Evolutionary conservation across 2,113 vertebrate genomes (phyloP).

Genomic region (Thamnaconus septentrionalis): DNA sequence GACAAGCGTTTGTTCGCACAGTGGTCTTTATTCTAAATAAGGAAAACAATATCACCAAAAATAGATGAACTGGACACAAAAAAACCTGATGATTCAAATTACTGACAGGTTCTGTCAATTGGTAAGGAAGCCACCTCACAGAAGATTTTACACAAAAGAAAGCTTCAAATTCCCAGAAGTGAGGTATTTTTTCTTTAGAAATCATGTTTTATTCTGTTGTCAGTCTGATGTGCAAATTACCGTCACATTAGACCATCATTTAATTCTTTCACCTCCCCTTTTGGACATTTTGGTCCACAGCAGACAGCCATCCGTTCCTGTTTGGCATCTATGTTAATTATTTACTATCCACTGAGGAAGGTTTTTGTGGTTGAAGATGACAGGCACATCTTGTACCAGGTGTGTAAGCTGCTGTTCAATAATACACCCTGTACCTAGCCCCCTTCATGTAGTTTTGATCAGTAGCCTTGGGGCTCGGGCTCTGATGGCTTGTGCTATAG

Average conservation of each 20-base stretch:
- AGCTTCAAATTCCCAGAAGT: too few relatives aligned
- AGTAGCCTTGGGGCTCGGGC: slow-evolving; percentile 53
- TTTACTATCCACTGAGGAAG: slow-evolving; percentile 52
- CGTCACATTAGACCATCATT: too few relatives aligned
- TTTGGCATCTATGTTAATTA: slow-evolving; percentile 53
- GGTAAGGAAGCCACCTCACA: too few relatives aligned
- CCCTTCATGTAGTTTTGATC: slow-evolving; percentile 71
- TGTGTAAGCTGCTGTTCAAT: slow-evolving; percentile 61
- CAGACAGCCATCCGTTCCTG: slow-evolving; percentile 22
- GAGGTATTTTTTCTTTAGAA: too few relatives aligned
- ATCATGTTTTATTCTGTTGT: too few relatives aligned
- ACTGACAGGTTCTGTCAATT: too few relatives aligned
- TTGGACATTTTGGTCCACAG: slow-evolving; percentile 8
- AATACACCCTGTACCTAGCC: slow-evolving; percentile 59
- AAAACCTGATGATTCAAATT: too few relatives aligned
- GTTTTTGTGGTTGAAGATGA: slow-evolving; percentile 45
- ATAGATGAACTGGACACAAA: too few relatives aligned
- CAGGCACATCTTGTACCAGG: slow-evolving; percentile 50
- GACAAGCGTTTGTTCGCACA: slow-evolving; percentile 16
- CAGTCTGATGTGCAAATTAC: too few relatives aligned
- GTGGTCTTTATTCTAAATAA: neutral
- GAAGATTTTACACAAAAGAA: too few relatives aligned
- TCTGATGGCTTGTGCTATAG: slow-evolving; percentile 38
- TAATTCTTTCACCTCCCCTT: neutral
- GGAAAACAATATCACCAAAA: too few relatives aligned